Base-by-base conservation (phyloP, 2,113 vertebrate species). In the Bolborhynchus lineola region DNA sequence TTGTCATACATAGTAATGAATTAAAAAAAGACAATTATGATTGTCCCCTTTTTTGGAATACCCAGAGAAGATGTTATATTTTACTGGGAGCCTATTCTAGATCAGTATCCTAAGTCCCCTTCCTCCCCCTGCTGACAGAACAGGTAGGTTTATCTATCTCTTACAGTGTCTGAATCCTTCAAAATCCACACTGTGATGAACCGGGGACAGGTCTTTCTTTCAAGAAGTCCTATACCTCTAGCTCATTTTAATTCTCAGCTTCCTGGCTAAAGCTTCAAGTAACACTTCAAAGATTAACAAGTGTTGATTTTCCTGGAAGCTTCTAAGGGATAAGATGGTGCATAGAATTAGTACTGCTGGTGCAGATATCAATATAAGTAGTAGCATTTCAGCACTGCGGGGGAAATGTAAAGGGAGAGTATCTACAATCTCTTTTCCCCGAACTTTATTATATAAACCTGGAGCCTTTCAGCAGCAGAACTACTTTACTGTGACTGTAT, bases 71-170 rank as follows among this genome's bases (percentile, higher is more conserved):
- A 80, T 76, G 67, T 41, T 49, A 41, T 82, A 23, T 74, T 82
- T 69, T 76, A 17, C 53, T 9, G 26, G 78, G 71, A 88, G 67
- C 71, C 93, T 93, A 85, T 94, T 94, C 50, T 37, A 53, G 82
- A 90, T 90, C 79, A 80, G 35, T 80, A 41, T 86, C 23, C 37
- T 62, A 57, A 57, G 33, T 79, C 67, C 52, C 16, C 19, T 91
- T 85, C 89, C 57, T 87, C 79, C 92, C 21, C 67, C 87, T 86
- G 37, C 3, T 94, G 88, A 67, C 87, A 94, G 92, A 95, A 93
- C 90, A 92, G 94, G 90, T 94, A 59, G 92, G 82, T 74, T 94
- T 63, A 35, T 91, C 55, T 67, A 2, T 91, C 70, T 88, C 39
- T 50, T 94, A 59, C 81, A 71, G 7, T 88, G 81, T 95, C 75